Evolutionary conservation across 2,888 invertebrate species (phyloP).

Genomic region (Hartigia nigra): DNA sequence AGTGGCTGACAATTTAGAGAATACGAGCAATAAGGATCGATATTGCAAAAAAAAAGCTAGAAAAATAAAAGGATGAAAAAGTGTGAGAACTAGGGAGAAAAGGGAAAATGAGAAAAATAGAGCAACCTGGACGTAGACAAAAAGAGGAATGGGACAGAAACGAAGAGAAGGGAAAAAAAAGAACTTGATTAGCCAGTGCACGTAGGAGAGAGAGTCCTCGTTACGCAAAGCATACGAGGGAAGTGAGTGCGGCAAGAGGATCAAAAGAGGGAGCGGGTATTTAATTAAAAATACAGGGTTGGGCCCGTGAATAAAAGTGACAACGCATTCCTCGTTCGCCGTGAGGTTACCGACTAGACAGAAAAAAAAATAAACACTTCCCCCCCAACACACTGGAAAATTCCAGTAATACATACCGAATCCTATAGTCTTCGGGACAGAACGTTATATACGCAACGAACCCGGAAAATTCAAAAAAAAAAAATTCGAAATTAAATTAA

Average conservation of each 20-base stretch:
- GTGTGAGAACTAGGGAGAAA: not conserved
- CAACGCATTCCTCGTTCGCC: not conserved
- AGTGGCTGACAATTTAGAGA: not conserved
- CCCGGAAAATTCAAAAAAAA: not conserved
- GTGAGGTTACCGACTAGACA: not conserved
- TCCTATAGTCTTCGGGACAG: no score
- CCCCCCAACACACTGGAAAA: not conserved
- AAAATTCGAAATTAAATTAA: not conserved
- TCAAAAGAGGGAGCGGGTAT: not conserved
- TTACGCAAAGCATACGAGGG: not conserved
- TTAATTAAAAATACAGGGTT: slow-evolving; percentile 9
- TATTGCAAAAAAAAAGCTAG: not conserved
- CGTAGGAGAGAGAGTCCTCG: not conserved
- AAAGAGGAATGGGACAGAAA: not conserved
- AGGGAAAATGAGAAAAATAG: not conserved
- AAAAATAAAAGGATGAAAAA: not conserved
- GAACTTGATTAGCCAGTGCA: not conserved
- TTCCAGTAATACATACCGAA: not conserved
- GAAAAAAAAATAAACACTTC: no score
- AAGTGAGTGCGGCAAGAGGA: not conserved
- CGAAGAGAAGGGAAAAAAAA: not conserved
- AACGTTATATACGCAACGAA: no score
- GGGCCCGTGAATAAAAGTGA: slow-evolving; percentile 3
- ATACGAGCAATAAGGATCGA: not conserved
- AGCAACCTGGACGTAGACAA: not conserved